A percentile compares a stretch with the other conserved stretches of the same genome.
Conservation (phyloP, 2,113 vertebrate species). For the Otus sunia region DNA sequence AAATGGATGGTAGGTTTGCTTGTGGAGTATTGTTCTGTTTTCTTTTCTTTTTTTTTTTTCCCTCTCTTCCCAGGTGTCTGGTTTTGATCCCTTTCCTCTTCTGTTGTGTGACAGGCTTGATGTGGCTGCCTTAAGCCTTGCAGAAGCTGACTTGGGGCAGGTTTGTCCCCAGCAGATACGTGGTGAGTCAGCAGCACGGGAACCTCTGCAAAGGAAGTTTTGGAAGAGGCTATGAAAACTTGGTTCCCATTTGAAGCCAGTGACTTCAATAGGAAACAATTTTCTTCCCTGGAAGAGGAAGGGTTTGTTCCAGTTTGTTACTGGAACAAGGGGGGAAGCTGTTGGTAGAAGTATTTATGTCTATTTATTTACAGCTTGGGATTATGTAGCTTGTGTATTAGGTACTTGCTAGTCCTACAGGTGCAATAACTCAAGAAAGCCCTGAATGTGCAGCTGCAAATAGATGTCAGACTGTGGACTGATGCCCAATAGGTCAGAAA, state of each 20-base stretch:
- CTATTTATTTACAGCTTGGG: not conserved
- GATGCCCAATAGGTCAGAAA: not conserved
- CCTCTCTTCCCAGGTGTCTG: not conserved
- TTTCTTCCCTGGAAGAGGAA: not conserved
- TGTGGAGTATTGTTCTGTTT: not conserved
- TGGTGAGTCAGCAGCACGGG: not conserved
- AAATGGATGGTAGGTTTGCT: not conserved
- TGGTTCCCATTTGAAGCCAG: not conserved
- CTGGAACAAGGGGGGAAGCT: not conserved
- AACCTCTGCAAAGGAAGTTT: not conserved
- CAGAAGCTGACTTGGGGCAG: not conserved
- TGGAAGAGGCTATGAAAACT: not conserved
- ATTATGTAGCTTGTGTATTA: not conserved
- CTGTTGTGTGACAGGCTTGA: not conserved
- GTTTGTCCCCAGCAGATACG: rapidly evolving
- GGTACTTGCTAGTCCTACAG: not conserved
- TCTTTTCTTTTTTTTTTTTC: not conserved
- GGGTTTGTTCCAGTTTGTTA: not conserved
- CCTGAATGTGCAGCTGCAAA: not conserved
- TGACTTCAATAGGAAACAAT: not conserved
- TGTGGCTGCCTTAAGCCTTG: not conserved
- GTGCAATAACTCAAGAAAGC: not conserved
- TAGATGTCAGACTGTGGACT: not conserved
- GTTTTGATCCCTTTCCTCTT: not conserved
- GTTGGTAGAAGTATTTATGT: not conserved